phyloP scores from a whole-genome alignment of 1,140 invertebrate species.

The Branchinecta lindahli region DNA sequence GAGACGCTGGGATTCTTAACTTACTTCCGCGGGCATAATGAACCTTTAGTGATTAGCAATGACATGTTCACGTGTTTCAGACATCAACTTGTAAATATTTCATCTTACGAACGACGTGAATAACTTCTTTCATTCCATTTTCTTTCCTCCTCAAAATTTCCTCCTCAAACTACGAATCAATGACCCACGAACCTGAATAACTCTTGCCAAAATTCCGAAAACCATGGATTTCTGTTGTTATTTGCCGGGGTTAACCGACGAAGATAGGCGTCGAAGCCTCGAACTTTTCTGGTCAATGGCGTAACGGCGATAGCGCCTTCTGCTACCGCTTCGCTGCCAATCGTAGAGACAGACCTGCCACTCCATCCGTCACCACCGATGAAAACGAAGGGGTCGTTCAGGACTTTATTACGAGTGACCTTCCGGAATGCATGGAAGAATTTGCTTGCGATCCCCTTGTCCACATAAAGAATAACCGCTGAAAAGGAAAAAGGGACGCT shows the following conservation, averaged over 20 bases:
- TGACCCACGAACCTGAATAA: conserved; percentile 42
- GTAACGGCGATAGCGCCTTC: conserved; percentile 41
- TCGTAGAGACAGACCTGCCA: conserved; percentile 28
- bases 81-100: no score
- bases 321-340: conserved; percentile 25
- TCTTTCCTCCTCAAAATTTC: no score
- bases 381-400: conserved; percentile 34
- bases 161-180: no score
- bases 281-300: conserved; percentile 33
- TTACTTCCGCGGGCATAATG: background rate
- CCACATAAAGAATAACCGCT: conserved; percentile 42
- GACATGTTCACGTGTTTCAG: no score
- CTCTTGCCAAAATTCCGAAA: conserved; percentile 46
- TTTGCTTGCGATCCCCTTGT: conserved; percentile 34
- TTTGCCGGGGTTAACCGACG: conserved; percentile 28
- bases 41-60: background rate
- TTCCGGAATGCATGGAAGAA: conserved; percentile 32
- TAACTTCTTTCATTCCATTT: no score
- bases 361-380: conserved; percentile 41
- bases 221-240: conserved; percentile 38
- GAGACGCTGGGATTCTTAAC: no score
- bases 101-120: no score
- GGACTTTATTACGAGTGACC: conserved; percentile 21
- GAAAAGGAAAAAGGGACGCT: conserved; percentile 21
- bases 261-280: conserved; percentile 40